Evolutionary conservation across 2,888 invertebrate genomes (phyloP), one percentile per base, ranked within the genome.

Genomic region (Deilephila porcellus): DNA sequence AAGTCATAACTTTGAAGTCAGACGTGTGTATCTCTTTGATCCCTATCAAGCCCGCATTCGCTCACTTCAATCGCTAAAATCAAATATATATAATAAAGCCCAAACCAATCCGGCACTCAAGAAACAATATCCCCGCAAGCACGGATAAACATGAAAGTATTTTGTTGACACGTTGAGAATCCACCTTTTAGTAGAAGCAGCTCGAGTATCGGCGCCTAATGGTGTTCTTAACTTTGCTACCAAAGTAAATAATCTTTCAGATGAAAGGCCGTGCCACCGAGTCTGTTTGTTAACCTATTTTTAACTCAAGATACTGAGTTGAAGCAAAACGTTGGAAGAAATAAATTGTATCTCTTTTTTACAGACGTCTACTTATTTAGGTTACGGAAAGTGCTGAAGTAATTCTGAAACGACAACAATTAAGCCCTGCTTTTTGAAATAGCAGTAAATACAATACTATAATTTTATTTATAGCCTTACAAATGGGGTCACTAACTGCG

Each of bases 121-220:
- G 52, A 52, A 67, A 71, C 60, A 25, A 71, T 71, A 37, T 71
- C 60, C 67, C 52, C 29, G 6, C 37, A 60, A 45, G n/a, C 60
- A 32, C 37, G 56, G 7, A 37, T 56, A 71, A 71, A 45, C 25
- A 60, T 37, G 19, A 20, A 60, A 60, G 59, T 60, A 59, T 71
- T 71, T 60, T 71, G 60, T 60, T 71, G 59, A 67, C 67, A 52
- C 67, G 45, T 25, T 45, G 7, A 67, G 52, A 52, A 45, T 45
- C 64, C 52, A 63, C 72, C 71, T 73, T 72, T 73, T 73, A 74
- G 71, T 60, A 71, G 59, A 72, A 74, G 56, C 75, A 60, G 73
- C 75, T 77, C 76, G 67, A 74, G 75, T 78, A 75, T 76, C 76
- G 59, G 25, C 63, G 59, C 52, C 63, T 77, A 78, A 79, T 78